These are phyloP conservation scores for Riparia riparia DNA, from an alignment of 2,113 vertebrate species.

Conservation along the genomic window DNA sequence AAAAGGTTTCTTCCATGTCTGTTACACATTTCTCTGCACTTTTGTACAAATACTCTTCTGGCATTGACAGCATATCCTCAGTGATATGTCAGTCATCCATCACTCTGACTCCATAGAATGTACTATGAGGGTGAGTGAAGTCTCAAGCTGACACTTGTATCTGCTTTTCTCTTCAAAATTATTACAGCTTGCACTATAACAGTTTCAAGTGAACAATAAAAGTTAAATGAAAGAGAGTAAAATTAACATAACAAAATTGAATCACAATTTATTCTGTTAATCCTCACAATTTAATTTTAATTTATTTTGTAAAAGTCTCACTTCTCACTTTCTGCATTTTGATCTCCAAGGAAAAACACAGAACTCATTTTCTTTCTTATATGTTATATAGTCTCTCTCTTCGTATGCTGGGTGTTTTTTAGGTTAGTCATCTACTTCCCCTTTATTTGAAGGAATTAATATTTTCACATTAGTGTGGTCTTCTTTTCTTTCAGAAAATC, in stretches of 20 bases:
- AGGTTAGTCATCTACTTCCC: neutral
- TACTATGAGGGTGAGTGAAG: neutral
- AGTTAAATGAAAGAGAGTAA: constrained; percentile 5
- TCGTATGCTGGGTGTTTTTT: neutral
- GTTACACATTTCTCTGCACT: neutral
- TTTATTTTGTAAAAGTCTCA: neutral
- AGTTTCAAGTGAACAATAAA: neutral
- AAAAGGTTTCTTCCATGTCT: neutral
- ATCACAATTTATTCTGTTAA: constrained; percentile 25
- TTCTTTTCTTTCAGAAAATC: neutral
- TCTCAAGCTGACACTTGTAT: neutral
- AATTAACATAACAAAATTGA: constrained; percentile 28
- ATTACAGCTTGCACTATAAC: neutral
- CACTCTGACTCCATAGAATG: neutral
- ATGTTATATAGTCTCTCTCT: neutral
- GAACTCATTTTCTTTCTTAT: neutral
- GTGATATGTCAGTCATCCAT: neutral
- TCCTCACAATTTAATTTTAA: constrained; percentile 2
- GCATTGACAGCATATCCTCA: neutral
- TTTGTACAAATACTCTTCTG: neutral
- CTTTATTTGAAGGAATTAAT: neutral
- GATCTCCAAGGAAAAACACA: neutral
- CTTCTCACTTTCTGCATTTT: constrained; percentile 29
- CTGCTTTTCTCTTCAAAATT: neutral
- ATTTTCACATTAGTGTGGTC: neutral